phyloP scores from a whole-genome alignment of 2,888 invertebrate species.

The Leucophora obtusa region DNA sequence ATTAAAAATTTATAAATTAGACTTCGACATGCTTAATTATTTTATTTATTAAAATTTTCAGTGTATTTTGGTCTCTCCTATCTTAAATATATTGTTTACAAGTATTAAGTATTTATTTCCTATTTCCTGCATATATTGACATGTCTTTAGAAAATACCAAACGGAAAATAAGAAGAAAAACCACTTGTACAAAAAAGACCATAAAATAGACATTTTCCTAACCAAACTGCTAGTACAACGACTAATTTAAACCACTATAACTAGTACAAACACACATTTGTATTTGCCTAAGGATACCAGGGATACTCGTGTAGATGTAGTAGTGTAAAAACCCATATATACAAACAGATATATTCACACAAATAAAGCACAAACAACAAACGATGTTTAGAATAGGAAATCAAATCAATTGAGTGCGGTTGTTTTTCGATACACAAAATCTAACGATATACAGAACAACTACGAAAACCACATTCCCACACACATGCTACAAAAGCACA shows the following conservation, averaged over 20 bases:
- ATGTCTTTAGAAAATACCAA: neutral
- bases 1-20: too few species aligned
- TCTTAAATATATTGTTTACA: neutral
- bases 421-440: conserved; percentile 48
- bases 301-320: conserved; percentile 15
- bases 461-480: conserved; percentile 21
- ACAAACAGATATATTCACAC: neutral
- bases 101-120: conserved; percentile 16
- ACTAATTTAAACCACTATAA: conserved; percentile 49
- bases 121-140: conserved; percentile 8
- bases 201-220: neutral
- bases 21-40: neutral
- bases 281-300: conserved; percentile 25
- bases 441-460: conserved; percentile 32
- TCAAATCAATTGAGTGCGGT: conserved; percentile 65
- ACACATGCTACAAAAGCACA: conserved; percentile 10
- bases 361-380: conserved; percentile 8
- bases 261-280: conserved; percentile 25
- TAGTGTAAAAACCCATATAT: conserved; percentile 2
- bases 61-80: neutral
- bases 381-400: conserved; percentile 58
- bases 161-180: conserved; percentile 7
- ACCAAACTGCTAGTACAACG: neutral
- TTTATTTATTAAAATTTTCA: neutral
- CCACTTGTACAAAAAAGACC: conserved; percentile 15